Conservation (phyloP, 92 coral and sea anemone species). For the Paramuricea clavata region DNA sequence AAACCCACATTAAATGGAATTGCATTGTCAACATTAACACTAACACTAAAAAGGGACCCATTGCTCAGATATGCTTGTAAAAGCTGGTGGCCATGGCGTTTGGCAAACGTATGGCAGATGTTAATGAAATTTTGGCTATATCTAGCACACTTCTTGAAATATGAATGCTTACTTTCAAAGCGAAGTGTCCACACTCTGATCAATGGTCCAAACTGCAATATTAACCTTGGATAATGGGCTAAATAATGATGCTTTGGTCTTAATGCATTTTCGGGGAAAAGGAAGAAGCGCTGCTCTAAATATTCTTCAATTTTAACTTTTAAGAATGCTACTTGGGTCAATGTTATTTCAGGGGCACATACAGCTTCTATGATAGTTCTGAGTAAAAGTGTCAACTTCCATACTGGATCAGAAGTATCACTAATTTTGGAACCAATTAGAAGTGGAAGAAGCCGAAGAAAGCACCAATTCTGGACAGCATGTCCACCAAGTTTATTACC, state of each 20-base stretch:
- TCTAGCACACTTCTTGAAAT: slow-evolving; percentile 49
- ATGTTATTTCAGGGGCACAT: background rate
- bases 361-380: background rate
- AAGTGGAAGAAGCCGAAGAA: background rate
- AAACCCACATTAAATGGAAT: too few species aligned
- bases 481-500: background rate
- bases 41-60: background rate
- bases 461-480: background rate
- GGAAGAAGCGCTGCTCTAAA: background rate
- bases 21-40: too few species aligned
- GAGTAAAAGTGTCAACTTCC: background rate
- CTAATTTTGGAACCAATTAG: background rate
- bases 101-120: background rate
- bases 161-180: slow-evolving; percentile 73
- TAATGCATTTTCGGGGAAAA: background rate
- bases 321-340: background rate
- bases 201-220: slow-evolving; percentile 73
- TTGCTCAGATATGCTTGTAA: background rate
- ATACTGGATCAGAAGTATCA: background rate
- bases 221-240: slow-evolving; percentile 70
- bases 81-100: background rate
- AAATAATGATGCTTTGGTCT: slow-evolving; percentile 74
- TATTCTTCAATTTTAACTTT: background rate
- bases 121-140: background rate
- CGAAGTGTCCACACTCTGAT: slow-evolving; percentile 71